Evolutionary conservation across 2,113 vertebrate genomes (phyloP).

Genomic region (rabbit (Oryctolagus cuniculus)): DNA sequence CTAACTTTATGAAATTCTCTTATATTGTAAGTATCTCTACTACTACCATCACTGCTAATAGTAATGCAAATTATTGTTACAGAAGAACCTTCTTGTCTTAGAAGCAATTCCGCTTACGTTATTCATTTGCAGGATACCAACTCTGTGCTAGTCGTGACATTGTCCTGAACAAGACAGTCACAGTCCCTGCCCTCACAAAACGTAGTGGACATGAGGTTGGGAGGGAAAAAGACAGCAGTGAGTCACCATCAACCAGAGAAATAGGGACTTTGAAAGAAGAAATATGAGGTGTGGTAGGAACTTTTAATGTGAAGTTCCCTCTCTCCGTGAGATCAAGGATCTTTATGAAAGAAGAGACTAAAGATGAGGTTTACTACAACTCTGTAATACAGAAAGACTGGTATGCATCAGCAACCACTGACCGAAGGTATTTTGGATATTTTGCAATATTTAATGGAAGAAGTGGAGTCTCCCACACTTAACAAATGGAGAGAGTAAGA

Average conservation of each 20-base stretch:
- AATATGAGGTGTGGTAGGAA: neutral
- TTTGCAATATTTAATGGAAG: neutral
- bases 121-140: neutral
- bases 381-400: neutral
- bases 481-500: neutral
- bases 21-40: neutral
- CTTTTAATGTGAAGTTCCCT: neutral
- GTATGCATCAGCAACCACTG: neutral
- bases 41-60: neutral
- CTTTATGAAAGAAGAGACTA: neutral
- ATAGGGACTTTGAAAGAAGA: neutral
- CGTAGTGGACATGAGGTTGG: neutral
- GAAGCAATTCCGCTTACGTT: neutral
- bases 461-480: neutral
- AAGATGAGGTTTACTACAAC: neutral
- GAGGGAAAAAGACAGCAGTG: neutral
- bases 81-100: neutral
- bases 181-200: neutral
- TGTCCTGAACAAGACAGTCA: too few species aligned
- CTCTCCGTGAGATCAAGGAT: neutral
- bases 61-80: neutral
- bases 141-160: neutral
- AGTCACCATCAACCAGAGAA: neutral
- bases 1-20: too few species aligned
- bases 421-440: neutral